Evolutionary conservation across 2,113 vertebrate genomes (phyloP), one percentile per base, ranked within the genome.

Genomic region (Abramis brama): DNA sequence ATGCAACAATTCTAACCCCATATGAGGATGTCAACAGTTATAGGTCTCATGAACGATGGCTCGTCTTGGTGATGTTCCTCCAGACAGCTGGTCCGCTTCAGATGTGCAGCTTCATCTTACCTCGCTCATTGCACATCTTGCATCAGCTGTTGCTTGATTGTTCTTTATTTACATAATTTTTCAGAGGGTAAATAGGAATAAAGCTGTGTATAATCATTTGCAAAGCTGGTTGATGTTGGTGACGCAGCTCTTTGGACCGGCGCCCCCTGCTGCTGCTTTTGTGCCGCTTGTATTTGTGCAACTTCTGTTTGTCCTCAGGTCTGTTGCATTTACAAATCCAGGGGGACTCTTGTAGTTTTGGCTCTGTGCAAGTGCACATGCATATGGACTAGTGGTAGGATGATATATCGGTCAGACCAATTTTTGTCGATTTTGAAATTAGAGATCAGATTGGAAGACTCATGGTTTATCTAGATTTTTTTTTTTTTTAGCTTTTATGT

Each of bases 161-260:
- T 19, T 66, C 21, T 43, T 59, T 39, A 79, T 79, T 79, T 79
- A 43, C 77, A 79, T 79, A 59, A 59, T 60, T n/a, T 79, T 79
- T 79, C 55, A 79, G 36, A 5, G 6, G 8, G 60, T 43, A 66
- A 66, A 66, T 45, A 64, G 7, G 59, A 45, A 15, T 50, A 47
- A 75, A 75, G 25, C 43, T 25, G 6, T 17, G 5, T 62, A 66
- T 81, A 39, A 21, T 39, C 13, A 47, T 50, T 75, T 75, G 10
- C 71, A 12, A 1, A 12, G 43, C 23, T 6, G 15, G 43, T 25
- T n/a, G 78, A 45, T 45, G 13, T 57, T 45, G 4, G 33, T 21
- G 36, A 43, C 43, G 19, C 0, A 7, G 11, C 23, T 66, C 59
- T 81, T 81, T 81, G 9, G 39, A 47, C 15, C 2, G n/a, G 79